Base-by-base conservation (phyloP, 2,888 invertebrate genomes). In the Synergus gifuensis region DNA sequence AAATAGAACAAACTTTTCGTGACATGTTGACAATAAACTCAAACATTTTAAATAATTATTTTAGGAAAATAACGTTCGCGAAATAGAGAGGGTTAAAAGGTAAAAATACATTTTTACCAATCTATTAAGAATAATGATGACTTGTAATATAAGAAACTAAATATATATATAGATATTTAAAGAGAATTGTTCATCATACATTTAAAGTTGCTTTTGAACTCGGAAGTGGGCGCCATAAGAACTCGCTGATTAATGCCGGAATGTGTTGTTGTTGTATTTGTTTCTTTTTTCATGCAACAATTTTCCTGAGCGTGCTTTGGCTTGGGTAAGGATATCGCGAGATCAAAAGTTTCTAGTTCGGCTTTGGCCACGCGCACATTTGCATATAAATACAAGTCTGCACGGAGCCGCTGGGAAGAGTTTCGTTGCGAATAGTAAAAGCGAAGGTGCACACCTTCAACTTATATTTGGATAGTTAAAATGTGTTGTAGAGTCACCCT, bases 371-470 rank as follows among this genome's bases (percentile, higher is more conserved):
- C 42, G 81, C 78, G 81, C 82, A 83, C 83, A 88, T 88, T 88
- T 88, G 87, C 88, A 88, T 88, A 87, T 87, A 88, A 88, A 88
- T 88, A 87, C 87, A 85, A 86, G 84, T 86, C 85, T 86, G 86
- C 86, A 84, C 85, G 83, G 83, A 76, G 63, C 86, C 82, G 81
- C 81, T 85, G 83, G 83, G 85, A 86, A 87, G 86, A 86, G 85
- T 86, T 86, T 86, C 84, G 85, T 85, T 82, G 76, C 78, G 82
- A 81, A 73, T 73, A 80, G 77, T 82, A 78, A 63, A 73, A 49
- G 67, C 67, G 81, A 83, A 83, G 84, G 85, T 85, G 85, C 85
- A 86, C 85, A 85, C 85, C 85, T 85, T 85, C 85, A 87, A 88
- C 87, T 87, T 86, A 86, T 87, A 87, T 87, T 87, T 87, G 84